phyloP scores from a whole-genome alignment of 2,888 invertebrate genomes.

The Agriotes lineatus region DNA sequence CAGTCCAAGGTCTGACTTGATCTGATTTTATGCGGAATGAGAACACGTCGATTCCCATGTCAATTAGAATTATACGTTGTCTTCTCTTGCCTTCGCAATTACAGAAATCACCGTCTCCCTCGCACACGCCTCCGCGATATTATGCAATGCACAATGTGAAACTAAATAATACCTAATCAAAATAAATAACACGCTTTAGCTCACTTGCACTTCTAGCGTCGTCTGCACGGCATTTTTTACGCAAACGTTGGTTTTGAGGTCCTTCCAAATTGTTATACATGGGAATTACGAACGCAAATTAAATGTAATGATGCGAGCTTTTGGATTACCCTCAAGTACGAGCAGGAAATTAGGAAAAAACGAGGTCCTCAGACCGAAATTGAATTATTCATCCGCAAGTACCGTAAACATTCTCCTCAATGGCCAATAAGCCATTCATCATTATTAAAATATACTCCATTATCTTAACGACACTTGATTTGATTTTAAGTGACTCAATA shows the following conservation, averaged over 20 bases:
- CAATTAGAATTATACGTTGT: constrained; percentile 55
- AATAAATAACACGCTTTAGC: constrained; percentile 50
- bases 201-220: constrained; percentile 44
- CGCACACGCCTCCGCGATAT: constrained; percentile 49
- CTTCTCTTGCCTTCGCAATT: constrained; percentile 44
- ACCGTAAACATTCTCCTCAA: neutral
- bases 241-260: constrained; percentile 42
- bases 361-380: constrained; percentile 10
- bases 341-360: constrained; percentile 13
- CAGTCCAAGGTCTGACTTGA: constrained; percentile 60
- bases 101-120: constrained; percentile 50
- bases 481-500: neutral
- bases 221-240: constrained; percentile 41
- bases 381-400: neutral
- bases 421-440: neutral
- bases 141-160: constrained; percentile 51
- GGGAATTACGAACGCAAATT: constrained; percentile 36
- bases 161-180: constrained; percentile 49
- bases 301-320: constrained; percentile 34
- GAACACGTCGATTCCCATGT: constrained; percentile 62
- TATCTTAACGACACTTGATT: neutral
- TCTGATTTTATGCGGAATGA: constrained; percentile 60
- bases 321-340: constrained; percentile 31
- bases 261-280: constrained; percentile 34
- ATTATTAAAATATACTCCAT: neutral